A percentile compares a stretch with the other conserved stretches of the same genome.
Evolutionary conservation across 35 echinoderm and acorn worm genomes (phyloP).

Genomic region (Holothuria glaberrima): DNA sequence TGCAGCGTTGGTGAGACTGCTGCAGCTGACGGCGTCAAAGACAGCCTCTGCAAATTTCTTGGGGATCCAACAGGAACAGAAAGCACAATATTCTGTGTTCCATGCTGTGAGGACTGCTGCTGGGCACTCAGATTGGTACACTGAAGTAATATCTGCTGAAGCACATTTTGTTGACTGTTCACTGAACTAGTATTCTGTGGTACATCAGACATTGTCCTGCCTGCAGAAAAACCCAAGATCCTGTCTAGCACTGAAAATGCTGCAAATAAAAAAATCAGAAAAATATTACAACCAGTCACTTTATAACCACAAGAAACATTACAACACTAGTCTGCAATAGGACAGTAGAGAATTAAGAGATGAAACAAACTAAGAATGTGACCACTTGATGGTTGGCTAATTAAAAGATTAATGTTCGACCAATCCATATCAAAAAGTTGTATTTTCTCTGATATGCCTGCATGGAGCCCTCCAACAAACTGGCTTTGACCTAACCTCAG

Average conservation of each 20-base stretch:
- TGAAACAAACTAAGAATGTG: too few relatives aligned
- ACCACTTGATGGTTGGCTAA: too few relatives aligned
- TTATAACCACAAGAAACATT: too few relatives aligned
- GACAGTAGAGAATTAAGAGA: too few relatives aligned
- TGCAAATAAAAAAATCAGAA: background rate
- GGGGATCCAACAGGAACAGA: constrained; percentile 43
- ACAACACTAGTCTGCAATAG: too few relatives aligned
- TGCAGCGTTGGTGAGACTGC: background rate
- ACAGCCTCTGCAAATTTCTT: constrained; percentile 36
- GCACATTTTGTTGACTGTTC: constrained; percentile 2
- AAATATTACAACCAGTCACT: background rate
- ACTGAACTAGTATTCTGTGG: constrained; percentile 15
- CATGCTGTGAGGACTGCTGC: constrained; percentile 39
- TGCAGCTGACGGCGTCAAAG: constrained; percentile 37
- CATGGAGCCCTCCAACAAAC: too few relatives aligned
- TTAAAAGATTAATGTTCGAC: too few relatives aligned
- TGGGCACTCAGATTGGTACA: constrained; percentile 25
- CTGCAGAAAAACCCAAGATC: background rate
- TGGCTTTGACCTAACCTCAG: too few relatives aligned
- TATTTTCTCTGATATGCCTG: too few relatives aligned
- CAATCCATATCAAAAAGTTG: too few relatives aligned
- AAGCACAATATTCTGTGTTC: constrained; percentile 45
- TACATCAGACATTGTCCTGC: constrained; percentile 45
- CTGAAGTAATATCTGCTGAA: constrained; percentile 36
- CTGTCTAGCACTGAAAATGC: constrained; percentile 8